A percentile compares a stretch with the other conserved stretches of the same genome.
phyloP scores from a whole-genome alignment of 2,888 invertebrate genomes.

The Gymnocheta viridis region DNA sequence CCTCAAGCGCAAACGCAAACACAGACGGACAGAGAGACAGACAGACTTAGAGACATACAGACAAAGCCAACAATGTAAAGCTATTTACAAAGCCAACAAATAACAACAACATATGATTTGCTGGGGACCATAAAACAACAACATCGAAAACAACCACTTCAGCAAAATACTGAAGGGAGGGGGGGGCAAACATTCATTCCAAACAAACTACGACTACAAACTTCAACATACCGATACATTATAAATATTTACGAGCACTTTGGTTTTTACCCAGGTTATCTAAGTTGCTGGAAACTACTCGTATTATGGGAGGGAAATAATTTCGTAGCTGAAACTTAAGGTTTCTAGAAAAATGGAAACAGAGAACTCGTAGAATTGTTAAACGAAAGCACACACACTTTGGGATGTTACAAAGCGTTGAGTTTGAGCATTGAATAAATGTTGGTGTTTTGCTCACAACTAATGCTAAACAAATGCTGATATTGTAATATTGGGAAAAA shows the following conservation, averaged over 20 bases:
- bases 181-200: conserved; percentile 5
- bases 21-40: background rate
- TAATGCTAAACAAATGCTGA: background rate
- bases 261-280: conserved; percentile 29
- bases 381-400: background rate
- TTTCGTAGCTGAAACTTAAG: background rate
- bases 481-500: background rate
- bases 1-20: conserved; percentile 10
- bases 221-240: conserved; percentile 26
- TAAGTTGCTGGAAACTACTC: conserved; percentile 17
- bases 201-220: conserved; percentile 5
- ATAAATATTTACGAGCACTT: background rate
- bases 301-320: conserved; percentile 8
- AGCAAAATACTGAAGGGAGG: background rate
- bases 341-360: conserved; percentile 10
- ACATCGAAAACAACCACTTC: background rate
- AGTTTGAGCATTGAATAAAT: background rate
- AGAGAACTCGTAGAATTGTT: background rate
- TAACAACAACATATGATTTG: conserved; percentile 47
- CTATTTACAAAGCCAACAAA: conserved; percentile 28
- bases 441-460: background rate
- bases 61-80: conserved; percentile 35
- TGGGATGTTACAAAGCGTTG: background rate
- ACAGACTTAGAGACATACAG: background rate
- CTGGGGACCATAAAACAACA: conserved; percentile 20